These are phyloP conservation scores for Laticauda laticaudata DNA, from an alignment of 2,113 vertebrate genomes.

Conservation along the genomic window DNA sequence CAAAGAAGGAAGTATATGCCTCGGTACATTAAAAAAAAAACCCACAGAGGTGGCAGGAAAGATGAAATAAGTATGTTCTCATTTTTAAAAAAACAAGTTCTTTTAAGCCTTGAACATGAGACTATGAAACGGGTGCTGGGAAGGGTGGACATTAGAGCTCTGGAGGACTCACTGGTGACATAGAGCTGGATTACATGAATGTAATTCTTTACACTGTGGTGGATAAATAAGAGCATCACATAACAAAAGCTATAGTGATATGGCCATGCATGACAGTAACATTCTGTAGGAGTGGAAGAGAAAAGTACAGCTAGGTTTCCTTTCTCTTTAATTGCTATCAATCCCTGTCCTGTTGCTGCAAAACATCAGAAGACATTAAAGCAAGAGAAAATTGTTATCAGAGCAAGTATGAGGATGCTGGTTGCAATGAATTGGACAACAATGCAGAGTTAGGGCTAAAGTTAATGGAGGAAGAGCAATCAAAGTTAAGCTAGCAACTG, in stretches of 20 bases:
- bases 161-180: neutral
- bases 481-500: neutral
- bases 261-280: neutral
- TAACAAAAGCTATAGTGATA: neutral
- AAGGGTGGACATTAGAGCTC: neutral
- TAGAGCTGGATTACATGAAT: neutral
- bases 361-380: neutral
- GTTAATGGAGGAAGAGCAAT: neutral
- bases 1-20: constrained; percentile 63
- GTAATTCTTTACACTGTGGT: neutral
- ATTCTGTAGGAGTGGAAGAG: neutral
- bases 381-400: neutral
- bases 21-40: constrained; percentile 2
- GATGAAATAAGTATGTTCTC: neutral
- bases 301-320: neutral
- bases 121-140: neutral
- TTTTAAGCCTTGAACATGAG: constrained; percentile 17
- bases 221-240: neutral
- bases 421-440: neutral
- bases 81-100: neutral
- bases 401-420: neutral
- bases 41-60: constrained; percentile 28
- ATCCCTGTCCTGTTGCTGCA: neutral
- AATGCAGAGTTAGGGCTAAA: neutral
- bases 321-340: neutral